Conservation (phyloP, 2,113 vertebrate genomes). For the Turnix velox region DNA sequence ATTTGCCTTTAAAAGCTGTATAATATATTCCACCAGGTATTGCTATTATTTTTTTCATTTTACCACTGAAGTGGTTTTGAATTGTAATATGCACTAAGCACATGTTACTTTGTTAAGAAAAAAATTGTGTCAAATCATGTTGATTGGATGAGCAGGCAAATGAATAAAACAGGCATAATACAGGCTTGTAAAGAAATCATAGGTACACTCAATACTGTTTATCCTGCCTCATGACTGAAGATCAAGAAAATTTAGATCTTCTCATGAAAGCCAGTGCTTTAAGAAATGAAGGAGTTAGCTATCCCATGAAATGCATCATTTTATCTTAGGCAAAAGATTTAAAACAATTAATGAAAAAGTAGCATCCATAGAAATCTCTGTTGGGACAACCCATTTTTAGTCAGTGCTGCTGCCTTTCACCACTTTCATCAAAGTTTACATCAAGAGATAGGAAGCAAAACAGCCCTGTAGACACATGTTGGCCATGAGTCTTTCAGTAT, state of each 20-base stretch:
- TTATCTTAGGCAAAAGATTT: not conserved
- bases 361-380: not conserved
- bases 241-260: slow-evolving; percentile 28
- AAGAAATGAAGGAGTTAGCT: not conserved
- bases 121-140: not conserved
- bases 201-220: not conserved
- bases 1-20: slow-evolving; percentile 15
- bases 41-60: not conserved
- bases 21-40: slow-evolving; percentile 4
- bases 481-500: not conserved
- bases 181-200: not conserved
- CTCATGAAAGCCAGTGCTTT: not conserved
- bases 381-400: not conserved
- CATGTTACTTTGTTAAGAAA: not conserved
- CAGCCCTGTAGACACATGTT: not conserved
- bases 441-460: not conserved
- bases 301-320: not conserved
- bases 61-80: not conserved
- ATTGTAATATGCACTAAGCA: not conserved
- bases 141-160: not conserved
- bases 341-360: not conserved
- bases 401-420: not conserved
- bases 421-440: not conserved
- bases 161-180: not conserved
- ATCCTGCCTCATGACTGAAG: not conserved